Conservation (phyloP, 2,797 vertebrate species). For the Botia kubotai region DNA sequence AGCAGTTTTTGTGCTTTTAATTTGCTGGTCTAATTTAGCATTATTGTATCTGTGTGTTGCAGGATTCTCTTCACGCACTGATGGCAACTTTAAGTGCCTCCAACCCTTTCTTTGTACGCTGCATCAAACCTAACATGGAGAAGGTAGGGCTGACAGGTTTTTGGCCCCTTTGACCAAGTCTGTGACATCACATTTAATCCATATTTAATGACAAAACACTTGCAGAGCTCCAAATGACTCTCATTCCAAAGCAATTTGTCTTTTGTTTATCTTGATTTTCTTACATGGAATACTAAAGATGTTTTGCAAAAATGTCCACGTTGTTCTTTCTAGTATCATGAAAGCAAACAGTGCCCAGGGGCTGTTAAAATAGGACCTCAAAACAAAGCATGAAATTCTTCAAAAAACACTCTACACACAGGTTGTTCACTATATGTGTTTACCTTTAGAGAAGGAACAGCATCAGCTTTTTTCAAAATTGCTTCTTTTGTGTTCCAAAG, state of each 20-base stretch:
- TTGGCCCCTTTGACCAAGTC: background rate
- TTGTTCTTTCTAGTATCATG: too few relatives aligned
- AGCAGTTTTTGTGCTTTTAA: constrained; percentile 28
- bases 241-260: background rate
- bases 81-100: constrained; percentile 91
- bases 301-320: too few relatives aligned
- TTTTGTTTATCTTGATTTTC: too few relatives aligned
- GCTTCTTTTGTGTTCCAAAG: background rate
- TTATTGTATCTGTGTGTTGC: constrained; percentile 54
- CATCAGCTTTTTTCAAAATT: background rate
- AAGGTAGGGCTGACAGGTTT: constrained; percentile 79
- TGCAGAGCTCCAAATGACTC: background rate
- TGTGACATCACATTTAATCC: background rate
- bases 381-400: too few relatives aligned
- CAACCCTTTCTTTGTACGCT: constrained; percentile 93
- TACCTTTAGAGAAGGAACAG: too few relatives aligned
- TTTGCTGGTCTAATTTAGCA: constrained; percentile 28
- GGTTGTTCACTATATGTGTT: background rate
- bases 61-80: constrained; percentile 92
- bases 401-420: background rate
- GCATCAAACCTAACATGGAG: constrained; percentile 93
- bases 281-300: too few relatives aligned
- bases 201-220: background rate
- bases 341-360: too few relatives aligned
- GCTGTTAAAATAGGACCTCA: too few relatives aligned